Conservation (phyloP, 1,140 invertebrate species). For the Octopus bimaculoides region DNA sequence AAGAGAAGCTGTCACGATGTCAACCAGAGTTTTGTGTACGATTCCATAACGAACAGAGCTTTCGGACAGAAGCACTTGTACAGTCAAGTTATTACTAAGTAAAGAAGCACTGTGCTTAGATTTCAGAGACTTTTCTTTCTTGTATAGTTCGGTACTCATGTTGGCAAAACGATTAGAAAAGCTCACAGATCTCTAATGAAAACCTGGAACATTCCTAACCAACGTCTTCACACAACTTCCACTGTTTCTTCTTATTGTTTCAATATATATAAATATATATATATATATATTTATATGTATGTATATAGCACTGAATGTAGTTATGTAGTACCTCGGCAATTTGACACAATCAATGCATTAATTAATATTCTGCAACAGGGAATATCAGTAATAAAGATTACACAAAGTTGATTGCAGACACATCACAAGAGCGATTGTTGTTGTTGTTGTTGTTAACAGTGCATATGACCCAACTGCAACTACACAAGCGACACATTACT, state of each 20-base stretch:
- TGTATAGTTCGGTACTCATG: conserved; percentile 32
- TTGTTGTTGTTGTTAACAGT: no score
- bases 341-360: no score
- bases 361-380: no score
- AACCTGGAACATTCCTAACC: conserved; percentile 4
- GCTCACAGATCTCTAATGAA: not conserved
- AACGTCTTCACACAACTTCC: not conserved
- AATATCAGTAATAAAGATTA: no score
- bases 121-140: conserved; percentile 50
- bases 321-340: no score
- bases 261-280: no score
- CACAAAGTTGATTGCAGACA: no score
- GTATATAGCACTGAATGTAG: no score
- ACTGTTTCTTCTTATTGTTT: not conserved
- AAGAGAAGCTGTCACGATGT: conserved; percentile 42
- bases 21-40: conserved; percentile 51
- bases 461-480: no score
- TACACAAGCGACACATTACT: no score
- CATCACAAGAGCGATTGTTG: no score
- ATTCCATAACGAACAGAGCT: conserved; percentile 47
- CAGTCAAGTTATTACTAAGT: conserved; percentile 48
- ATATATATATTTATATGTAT: no score
- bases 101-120: conserved; percentile 49
- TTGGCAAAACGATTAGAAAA: not conserved
- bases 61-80: conserved; percentile 38